Base-by-base conservation (phyloP, 2,797 vertebrate species). In the Megaceryle alcyon region DNA sequence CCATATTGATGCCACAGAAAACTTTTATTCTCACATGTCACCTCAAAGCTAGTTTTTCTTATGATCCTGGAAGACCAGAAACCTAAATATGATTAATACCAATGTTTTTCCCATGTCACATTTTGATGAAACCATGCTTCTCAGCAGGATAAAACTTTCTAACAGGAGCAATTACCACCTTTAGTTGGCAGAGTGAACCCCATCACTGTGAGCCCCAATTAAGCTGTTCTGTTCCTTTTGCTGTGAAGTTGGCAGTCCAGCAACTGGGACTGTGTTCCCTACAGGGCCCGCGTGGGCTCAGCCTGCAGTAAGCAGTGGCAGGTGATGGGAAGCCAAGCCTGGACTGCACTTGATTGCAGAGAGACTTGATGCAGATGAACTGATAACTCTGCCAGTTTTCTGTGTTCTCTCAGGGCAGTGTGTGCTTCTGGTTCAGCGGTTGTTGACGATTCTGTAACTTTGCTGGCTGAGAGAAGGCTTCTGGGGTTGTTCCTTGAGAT, bases 201-300 rank as follows among this genome's bases (percentile, higher is more conserved):
- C 21, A 61, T 73, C 17, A 8, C 44, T n/a, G 23, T 23, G 7
- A 75, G 28, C 28, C 25, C 3, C 48, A 53, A 18, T 26, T 49
- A 51, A 66, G 16, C 28, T 16, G 8, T 18, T 70, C 35, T 41
- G 8, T 73, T 86, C 23, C 7, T 25, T 76, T 80, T 39, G 23
- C 37, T 85, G 37, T 70, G 49, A 61, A 75, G 44, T 28, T 35
- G 25, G 18, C 72, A 63, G 31, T 48, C 64, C 80, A 70, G 4
- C 51, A 68, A 20, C 33, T n/a, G 48, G 60, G 18, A 29, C 44
- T 73, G 35, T 1, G 0, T 51, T 82, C 3, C 0, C 37, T 65
- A 1, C 0, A 25, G 29, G 5, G 23, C 29, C 1, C n/a, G 6
- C 23, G 16, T 37, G 60, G 20, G 16, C 54, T 85, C 7, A 12